Evolutionary conservation across 2,797 vertebrate species (phyloP).

Genomic region (Gymnothorax reevesii): DNA sequence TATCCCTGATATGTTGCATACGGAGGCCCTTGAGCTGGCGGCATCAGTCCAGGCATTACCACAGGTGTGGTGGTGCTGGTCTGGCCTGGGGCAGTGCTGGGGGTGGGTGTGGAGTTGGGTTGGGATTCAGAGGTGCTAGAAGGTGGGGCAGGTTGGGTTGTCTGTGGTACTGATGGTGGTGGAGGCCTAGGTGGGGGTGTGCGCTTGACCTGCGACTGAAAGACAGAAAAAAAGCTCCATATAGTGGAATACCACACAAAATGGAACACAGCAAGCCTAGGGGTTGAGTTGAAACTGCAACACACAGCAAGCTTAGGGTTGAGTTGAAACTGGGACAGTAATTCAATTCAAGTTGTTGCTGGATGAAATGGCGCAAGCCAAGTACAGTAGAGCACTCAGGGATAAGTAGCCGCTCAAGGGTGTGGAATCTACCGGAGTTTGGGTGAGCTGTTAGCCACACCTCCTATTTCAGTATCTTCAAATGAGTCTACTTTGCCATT

Average conservation of each 20-base stretch:
- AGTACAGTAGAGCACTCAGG: too few species aligned
- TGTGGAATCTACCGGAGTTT: too few species aligned
- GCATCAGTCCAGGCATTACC: constrained; percentile 59
- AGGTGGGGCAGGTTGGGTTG: constrained; percentile 53
- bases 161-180: constrained; percentile 75
- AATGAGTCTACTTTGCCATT: too few species aligned
- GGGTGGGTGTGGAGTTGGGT: constrained; percentile 44
- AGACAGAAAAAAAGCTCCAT: background rate
- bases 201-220: constrained; percentile 71
- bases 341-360: background rate
- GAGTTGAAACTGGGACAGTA: background rate
- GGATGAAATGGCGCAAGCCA: too few species aligned
- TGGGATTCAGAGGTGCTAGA: background rate
- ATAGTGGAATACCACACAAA: background rate
- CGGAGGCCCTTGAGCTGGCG: constrained; percentile 91
- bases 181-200: constrained; percentile 90
- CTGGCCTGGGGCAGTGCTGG: constrained; percentile 7
- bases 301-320: background rate
- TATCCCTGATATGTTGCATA: constrained; percentile 91
- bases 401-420: too few species aligned
- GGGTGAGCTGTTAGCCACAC: too few species aligned
- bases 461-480: too few species aligned
- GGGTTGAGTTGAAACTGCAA: background rate
- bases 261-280: background rate
- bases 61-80: constrained; percentile 45